Evolutionary conservation across 2,113 vertebrate genomes (phyloP).

Genomic region (Hydrolagus affinis): DNA sequence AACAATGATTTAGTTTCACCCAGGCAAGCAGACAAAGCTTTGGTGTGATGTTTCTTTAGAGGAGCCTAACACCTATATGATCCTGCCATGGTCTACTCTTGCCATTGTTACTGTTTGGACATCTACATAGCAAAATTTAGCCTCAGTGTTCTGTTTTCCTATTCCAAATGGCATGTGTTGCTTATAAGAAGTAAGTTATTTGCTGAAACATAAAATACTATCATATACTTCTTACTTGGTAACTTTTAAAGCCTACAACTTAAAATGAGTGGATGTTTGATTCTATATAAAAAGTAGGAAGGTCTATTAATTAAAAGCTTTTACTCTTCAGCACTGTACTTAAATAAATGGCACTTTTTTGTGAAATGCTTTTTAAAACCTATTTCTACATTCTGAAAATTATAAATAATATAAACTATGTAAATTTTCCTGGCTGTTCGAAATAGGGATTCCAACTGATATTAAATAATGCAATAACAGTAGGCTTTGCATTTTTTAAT

Average conservation of each 20-base stretch:
- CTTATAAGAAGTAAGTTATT: background rate
- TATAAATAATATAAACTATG: conserved; percentile 31
- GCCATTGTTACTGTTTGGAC: too few relatives aligned
- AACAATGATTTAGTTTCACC: too few relatives aligned
- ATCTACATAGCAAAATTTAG: too few relatives aligned
- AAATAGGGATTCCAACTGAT: conserved; percentile 18
- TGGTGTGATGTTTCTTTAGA: too few relatives aligned
- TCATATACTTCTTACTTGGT: background rate
- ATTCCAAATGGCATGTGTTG: background rate
- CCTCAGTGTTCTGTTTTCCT: too few relatives aligned
- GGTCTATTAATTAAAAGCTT: conserved; percentile 19
- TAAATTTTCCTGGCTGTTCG: conserved; percentile 12
- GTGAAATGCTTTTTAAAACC: conserved; percentile 25
- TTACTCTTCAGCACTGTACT: background rate
- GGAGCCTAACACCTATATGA: too few relatives aligned
- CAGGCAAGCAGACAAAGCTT: too few relatives aligned
- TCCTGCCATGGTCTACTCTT: too few relatives aligned
- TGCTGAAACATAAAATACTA: background rate
- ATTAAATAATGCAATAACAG: conserved; percentile 24
- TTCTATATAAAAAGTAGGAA: conserved; percentile 20
- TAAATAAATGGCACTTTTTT: conserved; percentile 7
- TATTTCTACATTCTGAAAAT: conserved; percentile 10
- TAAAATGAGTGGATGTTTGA: background rate
- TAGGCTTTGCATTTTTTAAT: background rate
- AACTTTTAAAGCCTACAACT: background rate